Conservation (phyloP, 2,888 invertebrate species). For the Odontothrips loti region DNA sequence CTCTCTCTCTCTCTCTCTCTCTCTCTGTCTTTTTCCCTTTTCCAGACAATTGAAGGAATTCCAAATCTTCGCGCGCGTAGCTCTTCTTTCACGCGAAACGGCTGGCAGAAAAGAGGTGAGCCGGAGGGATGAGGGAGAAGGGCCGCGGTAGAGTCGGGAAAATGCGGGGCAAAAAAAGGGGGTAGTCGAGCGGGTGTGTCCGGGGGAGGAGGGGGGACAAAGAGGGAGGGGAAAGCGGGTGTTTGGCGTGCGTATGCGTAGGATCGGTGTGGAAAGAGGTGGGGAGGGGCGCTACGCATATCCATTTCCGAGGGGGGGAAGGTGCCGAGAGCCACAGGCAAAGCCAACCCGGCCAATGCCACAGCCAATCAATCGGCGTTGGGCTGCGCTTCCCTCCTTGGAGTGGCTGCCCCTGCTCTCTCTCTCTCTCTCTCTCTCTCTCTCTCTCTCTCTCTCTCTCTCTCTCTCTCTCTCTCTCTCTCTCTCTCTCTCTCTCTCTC, state of each 20-base stretch:
- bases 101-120: conserved; percentile 1
- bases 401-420: too few relatives aligned
- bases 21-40: not conserved
- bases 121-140: not conserved
- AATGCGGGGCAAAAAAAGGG: not conserved
- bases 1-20: not conserved
- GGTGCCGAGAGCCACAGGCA: not conserved
- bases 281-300: too few relatives aligned
- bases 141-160: not conserved
- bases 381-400: too few relatives aligned
- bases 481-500: too few relatives aligned
- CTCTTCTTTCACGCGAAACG: conserved; percentile 15
- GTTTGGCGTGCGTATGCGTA: too few relatives aligned
- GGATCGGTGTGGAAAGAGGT: too few relatives aligned
- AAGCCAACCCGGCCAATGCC: too few relatives aligned
- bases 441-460: too few relatives aligned
- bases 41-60: conserved; percentile 22
- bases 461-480: too few relatives aligned
- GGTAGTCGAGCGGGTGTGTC: not conserved
- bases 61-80: conserved; percentile 13
- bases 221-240: not conserved
- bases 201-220: not conserved
- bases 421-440: too few relatives aligned
- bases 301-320: not conserved
- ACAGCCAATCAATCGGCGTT: too few relatives aligned